phyloP scores from a whole-genome alignment of 2,888 invertebrate species.

The Drosophila recens region DNA sequence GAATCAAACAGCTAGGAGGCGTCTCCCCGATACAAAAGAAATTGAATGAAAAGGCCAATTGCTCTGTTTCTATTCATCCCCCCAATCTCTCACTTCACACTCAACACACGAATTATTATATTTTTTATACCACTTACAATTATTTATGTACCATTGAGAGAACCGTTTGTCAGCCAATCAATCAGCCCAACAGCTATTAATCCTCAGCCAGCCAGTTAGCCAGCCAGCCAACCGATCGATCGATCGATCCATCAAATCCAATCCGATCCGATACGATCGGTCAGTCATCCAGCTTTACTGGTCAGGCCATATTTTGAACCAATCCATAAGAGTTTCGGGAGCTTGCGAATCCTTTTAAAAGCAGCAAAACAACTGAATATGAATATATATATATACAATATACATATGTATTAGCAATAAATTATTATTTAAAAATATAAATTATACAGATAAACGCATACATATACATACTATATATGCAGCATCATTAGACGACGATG shows the following conservation, averaged over 20 bases:
- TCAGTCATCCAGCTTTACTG: conserved; percentile 20
- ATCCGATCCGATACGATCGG: neutral
- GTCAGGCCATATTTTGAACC: conserved; percentile 30
- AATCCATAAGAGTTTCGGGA: conserved; percentile 57
- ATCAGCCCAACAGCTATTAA: conserved; percentile 20
- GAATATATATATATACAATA: conserved; percentile 58
- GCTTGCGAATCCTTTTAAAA: conserved; percentile 50
- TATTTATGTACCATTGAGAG: conserved; percentile 44
- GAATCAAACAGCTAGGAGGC: conserved; percentile 38
- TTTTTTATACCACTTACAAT: conserved; percentile 27
- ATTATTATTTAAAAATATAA: conserved; percentile 66
- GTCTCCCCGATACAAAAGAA: conserved; percentile 2
- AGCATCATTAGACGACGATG: conserved; percentile 1
- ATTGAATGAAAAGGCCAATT: conserved; percentile 1
- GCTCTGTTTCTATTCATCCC: conserved; percentile 27
- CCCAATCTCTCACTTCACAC: neutral
- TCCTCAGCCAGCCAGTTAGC: conserved; percentile 27
- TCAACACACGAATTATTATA: conserved; percentile 28
- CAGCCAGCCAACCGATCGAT: conserved; percentile 1
- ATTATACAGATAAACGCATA: conserved; percentile 41
- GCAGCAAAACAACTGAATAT: conserved; percentile 62
- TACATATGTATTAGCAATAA: conserved; percentile 67
- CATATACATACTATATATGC: conserved; percentile 1
- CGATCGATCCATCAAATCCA: neutral
- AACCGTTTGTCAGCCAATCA: conserved; percentile 31